Conservation (phyloP, 2,888 invertebrate genomes). For the Volucella zonaria region DNA sequence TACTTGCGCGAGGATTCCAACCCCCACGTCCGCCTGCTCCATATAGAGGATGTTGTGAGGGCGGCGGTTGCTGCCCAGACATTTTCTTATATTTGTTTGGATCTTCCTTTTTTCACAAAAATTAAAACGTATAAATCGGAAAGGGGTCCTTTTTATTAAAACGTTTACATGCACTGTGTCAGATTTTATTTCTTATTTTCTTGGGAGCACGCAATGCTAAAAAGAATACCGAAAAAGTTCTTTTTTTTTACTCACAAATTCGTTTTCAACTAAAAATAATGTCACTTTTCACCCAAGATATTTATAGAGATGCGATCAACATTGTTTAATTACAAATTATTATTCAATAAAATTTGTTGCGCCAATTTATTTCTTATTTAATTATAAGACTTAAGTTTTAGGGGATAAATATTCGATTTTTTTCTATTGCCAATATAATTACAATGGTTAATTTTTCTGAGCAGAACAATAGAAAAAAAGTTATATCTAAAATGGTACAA, state of each 20-base stretch:
- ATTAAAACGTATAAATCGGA: background rate
- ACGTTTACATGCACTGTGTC: conserved; percentile 23
- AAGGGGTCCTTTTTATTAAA: conserved; percentile 12
- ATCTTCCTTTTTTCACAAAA: conserved; percentile 44
- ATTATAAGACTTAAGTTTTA: background rate
- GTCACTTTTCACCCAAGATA: conserved; percentile 39
- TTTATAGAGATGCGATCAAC: conserved; percentile 50
- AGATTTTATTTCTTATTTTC: conserved; percentile 18
- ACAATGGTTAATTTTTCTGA: too few species aligned
- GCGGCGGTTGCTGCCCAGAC: conserved; percentile 81
- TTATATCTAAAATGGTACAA: too few species aligned
- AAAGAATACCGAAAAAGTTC: conserved; percentile 10
- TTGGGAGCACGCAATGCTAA: conserved; percentile 27
- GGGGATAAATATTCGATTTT: too few species aligned
- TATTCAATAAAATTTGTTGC: conserved; percentile 23
- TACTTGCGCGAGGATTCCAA: conserved; percentile 81
- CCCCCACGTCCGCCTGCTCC: conserved; percentile 80
- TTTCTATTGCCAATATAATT: too few species aligned
- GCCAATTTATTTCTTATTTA: conserved; percentile 27
- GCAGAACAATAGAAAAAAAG: too few species aligned
- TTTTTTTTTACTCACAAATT: conserved; percentile 1
- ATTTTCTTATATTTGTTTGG: conserved; percentile 74
- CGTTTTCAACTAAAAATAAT: conserved; percentile 44
- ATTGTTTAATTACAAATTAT: conserved; percentile 30
- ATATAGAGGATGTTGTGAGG: conserved; percentile 77